These are phyloP conservation scores for Heliconius nattereri DNA, from an alignment of 1,140 invertebrate genomes.

Conservation along the genomic window DNA sequence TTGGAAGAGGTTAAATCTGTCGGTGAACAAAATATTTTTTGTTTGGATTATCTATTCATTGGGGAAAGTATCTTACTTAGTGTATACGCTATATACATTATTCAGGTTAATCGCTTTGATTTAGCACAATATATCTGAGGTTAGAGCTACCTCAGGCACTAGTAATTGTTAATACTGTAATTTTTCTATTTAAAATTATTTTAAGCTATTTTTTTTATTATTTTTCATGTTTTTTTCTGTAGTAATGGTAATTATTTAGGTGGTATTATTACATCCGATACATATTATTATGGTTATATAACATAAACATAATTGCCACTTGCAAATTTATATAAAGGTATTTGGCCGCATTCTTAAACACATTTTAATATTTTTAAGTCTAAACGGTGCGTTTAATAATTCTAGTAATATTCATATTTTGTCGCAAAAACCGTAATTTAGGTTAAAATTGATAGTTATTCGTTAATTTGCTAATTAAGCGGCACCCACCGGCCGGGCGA, in stretches of 20 bases:
- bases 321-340: neutral
- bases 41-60: too few species aligned
- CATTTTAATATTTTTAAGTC: neutral
- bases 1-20: too few species aligned
- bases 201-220: neutral
- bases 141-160: too few species aligned
- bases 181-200: neutral
- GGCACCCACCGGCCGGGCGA: neutral
- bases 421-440: constrained; percentile 7
- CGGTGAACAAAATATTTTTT: too few species aligned
- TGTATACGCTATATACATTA: too few species aligned
- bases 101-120: too few species aligned
- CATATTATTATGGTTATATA: neutral
- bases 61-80: too few species aligned
- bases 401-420: constrained; percentile 8
- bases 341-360: neutral
- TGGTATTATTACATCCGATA: neutral
- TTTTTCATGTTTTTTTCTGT: neutral
- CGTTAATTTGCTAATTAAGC: constrained; percentile 10
- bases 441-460: constrained; percentile 11
- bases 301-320: neutral
- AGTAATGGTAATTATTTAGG: neutral
- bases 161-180: too few species aligned
- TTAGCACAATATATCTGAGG: too few species aligned
- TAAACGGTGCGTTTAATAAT: neutral